Base-by-base conservation (phyloP, 2,888 invertebrate species). In the Eristalis pertinax region DNA sequence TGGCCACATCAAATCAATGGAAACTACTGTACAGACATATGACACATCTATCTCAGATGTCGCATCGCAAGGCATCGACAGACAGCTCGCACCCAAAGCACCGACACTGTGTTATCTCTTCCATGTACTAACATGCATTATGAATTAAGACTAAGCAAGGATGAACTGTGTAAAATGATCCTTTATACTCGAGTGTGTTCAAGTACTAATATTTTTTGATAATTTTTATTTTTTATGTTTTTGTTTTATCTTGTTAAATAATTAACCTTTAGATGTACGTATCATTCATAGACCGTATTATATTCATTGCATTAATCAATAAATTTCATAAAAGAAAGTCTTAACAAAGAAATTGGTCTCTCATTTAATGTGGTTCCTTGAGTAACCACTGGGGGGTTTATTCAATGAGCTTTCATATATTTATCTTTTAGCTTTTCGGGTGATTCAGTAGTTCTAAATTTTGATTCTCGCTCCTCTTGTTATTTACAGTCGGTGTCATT, bases 51-150 rank as follows among this genome's bases (percentile, higher is more conserved):
- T 38, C 13, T 38, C 38, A 38, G 38, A 50, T 56, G 41, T 10
- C 3, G 32, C 32, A 64, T 60, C 38, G 63, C 70, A 78, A 38
- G 67, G 41, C 72, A 76, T 79, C 72, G 79, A 63, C 56, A 70
- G 62, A 75, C 87, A 87, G 87, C 87, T 84, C 80, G 76, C 87
- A 84, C 87, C 84, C 84, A 84, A 87, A 87, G 87, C 87, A 87
- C 87, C 84, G 65, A 64, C 76, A 87, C 87, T 87, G 87, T 84
- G 84, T 87, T 87, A 84, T 15, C 43, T 60, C 15, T 19, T 65
- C 58, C 65, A 62, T 70, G 73, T 67, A 86, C 62, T 56, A 67
- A 75, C 65, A 50, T 15, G 38, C 2, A 26, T 50, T 76, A 50
- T 68, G 74, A 74, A 58, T 24, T 82, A 85, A 82, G 85, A 85